Evolutionary conservation across 1,140 invertebrate genomes (phyloP).

Genomic region (Bacillus rossius): DNA sequence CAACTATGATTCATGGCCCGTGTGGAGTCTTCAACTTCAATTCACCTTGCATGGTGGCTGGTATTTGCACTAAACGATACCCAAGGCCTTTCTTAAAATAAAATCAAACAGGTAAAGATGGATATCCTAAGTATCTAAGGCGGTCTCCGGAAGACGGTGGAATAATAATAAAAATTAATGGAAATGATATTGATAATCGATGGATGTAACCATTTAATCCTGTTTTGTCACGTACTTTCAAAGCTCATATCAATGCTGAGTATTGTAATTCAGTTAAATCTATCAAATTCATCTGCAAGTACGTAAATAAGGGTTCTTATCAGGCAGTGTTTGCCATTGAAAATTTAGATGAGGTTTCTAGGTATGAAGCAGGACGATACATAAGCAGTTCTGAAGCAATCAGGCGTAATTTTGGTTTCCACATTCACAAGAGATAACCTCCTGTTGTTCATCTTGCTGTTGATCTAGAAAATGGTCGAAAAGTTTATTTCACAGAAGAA

Average conservation of each 20-base stretch:
- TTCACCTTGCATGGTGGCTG: slow-evolving; percentile 11
- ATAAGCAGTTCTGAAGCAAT: not conserved
- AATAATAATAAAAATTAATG: slow-evolving; percentile 26
- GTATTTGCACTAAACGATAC: slow-evolving; percentile 10
- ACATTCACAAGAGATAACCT: slow-evolving; percentile 10
- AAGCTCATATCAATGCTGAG: slow-evolving; percentile 47
- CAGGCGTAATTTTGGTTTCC: slow-evolving; percentile 22
- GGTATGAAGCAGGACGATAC: not conserved
- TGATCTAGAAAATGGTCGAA: slow-evolving; percentile 23
- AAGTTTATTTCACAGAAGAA: slow-evolving; percentile 22
- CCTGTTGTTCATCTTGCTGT: slow-evolving; percentile 21
- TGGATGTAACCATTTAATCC: slow-evolving; percentile 49
- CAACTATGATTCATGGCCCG: slow-evolving; percentile 46
- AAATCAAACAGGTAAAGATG: not conserved
- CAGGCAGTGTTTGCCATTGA: slow-evolving; percentile 33
- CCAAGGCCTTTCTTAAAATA: slow-evolving; percentile 8
- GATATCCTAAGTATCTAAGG: slow-evolving; percentile 12
- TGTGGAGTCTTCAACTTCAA: slow-evolving; percentile 32
- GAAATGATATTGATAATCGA: too few relatives aligned
- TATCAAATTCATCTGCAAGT: slow-evolving; percentile 47
- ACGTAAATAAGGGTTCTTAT: slow-evolving; percentile 42
- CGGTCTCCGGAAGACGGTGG: slow-evolving; percentile 32
- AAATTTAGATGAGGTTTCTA: not conserved
- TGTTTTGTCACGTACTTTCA: slow-evolving; percentile 42
- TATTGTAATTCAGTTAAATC: slow-evolving; percentile 46